Evolutionary conservation across 2,888 invertebrate genomes (phyloP), one percentile per base, ranked within the genome.

Genomic region (Hoplodrina blanda): DNA sequence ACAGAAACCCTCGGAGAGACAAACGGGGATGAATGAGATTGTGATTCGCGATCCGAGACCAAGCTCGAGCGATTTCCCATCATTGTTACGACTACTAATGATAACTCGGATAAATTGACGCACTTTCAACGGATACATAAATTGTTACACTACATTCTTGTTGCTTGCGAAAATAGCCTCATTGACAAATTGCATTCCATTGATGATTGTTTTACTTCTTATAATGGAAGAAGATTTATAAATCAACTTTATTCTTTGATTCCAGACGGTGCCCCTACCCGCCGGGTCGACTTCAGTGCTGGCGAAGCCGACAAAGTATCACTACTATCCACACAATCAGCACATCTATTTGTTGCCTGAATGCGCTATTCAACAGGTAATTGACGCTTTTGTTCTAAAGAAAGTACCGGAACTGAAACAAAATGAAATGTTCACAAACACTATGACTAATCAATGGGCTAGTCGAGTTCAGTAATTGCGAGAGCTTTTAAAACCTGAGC

Each of bases 271-370:
- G 81, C 97, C 97, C 65, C 90, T 98, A 85, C 97, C 97, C 61
- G 97, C 97, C 56, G 97, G 97, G 25, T 97, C 97, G 56, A 97
- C 97, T 75, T 97, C 97, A 69, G 97, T 97, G 57, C 95, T 98
- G 81, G 98, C 98, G 62, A 98, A 98, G 91, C 98, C 98, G 37
- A 98, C 98, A 79, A 98, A 98, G 96, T 98, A 99, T 95, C 98
- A 99, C 93, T 98, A 98, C 96, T 98, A 98, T 93, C 98, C 98
- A 44, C 98, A 98, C 95, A 98, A 98, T 95, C 98, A 98, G 94
- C 98, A 98, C 95, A 98, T 98, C 89, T 98, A 98, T 95, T 96
- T 98, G 88, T 96, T 99, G 86, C 99, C 99, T 78, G 99, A 99
- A 95, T 99, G 99, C 95, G 99, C 99, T 82, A 98, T 99, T 87